Percentiles rank a stretch among this genome's conserved stretches.
phyloP scores from a whole-genome alignment of 1,140 invertebrate species.

The Acromyrmex echinatior region DNA sequence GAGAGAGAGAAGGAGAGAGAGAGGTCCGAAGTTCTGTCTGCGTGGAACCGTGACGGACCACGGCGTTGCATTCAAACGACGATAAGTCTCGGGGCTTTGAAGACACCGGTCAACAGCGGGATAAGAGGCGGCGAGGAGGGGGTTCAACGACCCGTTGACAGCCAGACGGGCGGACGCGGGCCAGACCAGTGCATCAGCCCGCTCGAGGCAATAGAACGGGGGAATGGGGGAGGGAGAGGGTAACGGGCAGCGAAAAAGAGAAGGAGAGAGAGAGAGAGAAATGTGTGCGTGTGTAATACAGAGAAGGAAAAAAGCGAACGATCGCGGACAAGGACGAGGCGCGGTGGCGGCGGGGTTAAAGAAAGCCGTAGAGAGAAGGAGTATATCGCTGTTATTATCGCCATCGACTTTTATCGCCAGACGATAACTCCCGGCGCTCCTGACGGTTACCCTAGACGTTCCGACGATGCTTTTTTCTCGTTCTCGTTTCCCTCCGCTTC shows the following conservation, averaged over 20 bases:
- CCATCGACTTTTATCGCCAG: constrained; percentile 82
- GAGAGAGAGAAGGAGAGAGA: neutral
- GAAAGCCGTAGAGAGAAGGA: constrained; percentile 54
- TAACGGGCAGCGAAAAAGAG: neutral
- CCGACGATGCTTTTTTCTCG: constrained; percentile 67
- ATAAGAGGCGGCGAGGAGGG: constrained; percentile 72
- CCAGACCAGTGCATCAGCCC: constrained; percentile 79
- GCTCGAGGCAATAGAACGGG: constrained; percentile 55
- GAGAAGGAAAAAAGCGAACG: neutral
- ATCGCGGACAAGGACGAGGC: constrained; percentile 51
- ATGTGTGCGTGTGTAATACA: neutral
- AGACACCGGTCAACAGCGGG: constrained; percentile 74
- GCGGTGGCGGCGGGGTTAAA: constrained; percentile 27
- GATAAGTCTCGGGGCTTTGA: constrained; percentile 80
- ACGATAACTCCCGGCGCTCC: constrained; percentile 79
- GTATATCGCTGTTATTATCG: constrained; percentile 81
- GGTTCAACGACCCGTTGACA: constrained; percentile 83
- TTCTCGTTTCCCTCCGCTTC: constrained; percentile 59
- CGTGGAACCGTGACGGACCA: constrained; percentile 68
- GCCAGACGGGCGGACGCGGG: constrained; percentile 81
- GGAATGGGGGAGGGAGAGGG: neutral
- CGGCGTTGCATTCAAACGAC: constrained; percentile 77
- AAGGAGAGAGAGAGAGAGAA: neutral
- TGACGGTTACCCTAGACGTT: constrained; percentile 73
- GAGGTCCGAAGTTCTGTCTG: constrained; percentile 56